Conservation (phyloP, 2,888 invertebrate genomes). For the Morpho deidamia region DNA sequence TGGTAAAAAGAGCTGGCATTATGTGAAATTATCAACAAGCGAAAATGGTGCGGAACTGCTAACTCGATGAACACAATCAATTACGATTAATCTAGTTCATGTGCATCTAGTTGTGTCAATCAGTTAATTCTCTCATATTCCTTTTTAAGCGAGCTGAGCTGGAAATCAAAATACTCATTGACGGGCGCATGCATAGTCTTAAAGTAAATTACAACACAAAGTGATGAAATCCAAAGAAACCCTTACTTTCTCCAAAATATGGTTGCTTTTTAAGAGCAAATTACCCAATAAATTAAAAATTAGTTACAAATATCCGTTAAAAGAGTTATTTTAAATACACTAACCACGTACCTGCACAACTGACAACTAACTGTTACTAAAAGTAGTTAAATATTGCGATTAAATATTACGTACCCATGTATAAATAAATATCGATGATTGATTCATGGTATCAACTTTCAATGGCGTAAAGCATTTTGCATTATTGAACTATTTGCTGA, state of each 20-base stretch:
- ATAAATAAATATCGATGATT: constrained; percentile 6
- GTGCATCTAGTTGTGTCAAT: not conserved
- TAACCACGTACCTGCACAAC: too few relatives aligned
- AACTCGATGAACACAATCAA: constrained; percentile 3
- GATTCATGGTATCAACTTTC: constrained; percentile 6
- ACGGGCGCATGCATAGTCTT: too few relatives aligned
- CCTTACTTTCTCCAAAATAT: too few relatives aligned
- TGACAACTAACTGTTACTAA: too few relatives aligned
- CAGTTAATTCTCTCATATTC: not conserved
- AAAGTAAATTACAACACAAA: too few relatives aligned
- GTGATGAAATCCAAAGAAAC: too few relatives aligned
- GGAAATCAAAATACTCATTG: not conserved
- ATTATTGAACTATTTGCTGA: constrained; percentile 9
- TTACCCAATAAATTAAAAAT: too few relatives aligned
- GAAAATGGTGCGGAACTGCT: constrained; percentile 7
- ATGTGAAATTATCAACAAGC: constrained; percentile 11
- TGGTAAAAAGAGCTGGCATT: constrained; percentile 14
- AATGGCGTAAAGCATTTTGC: constrained; percentile 14
- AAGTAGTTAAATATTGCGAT: too few relatives aligned
- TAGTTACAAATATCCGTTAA: too few relatives aligned
- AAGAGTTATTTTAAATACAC: too few relatives aligned
- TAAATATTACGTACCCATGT: constrained; percentile 18
- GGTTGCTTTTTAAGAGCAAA: too few relatives aligned
- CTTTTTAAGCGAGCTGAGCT: not conserved
- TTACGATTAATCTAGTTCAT: constrained; percentile 3